These are phyloP conservation scores for Leptarthrus brevirostris DNA, from an alignment of 2,888 invertebrate genomes.

Conservation along the genomic window DNA sequence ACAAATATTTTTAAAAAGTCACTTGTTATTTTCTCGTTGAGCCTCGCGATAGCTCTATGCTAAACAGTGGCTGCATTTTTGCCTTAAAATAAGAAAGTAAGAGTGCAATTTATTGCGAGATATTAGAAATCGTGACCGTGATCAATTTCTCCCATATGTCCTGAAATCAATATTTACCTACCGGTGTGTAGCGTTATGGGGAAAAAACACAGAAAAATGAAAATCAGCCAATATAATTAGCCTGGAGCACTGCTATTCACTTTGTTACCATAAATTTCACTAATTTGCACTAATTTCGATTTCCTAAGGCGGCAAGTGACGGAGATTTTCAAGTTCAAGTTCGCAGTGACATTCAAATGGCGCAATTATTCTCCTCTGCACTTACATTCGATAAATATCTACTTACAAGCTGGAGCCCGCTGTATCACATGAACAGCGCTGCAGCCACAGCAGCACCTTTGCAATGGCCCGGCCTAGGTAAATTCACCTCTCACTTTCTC, in stretches of 20 bases:
- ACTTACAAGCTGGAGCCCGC: conserved; percentile 18
- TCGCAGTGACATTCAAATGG: conserved; percentile 44
- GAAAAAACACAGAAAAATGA: background rate
- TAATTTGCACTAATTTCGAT: conserved; percentile 38
- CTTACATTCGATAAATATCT: conserved; percentile 44
- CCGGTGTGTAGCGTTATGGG: too few relatives aligned
- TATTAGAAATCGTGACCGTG: background rate
- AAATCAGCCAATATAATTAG: background rate
- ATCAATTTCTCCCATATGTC: background rate
- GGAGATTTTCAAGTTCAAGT: conserved; percentile 44
- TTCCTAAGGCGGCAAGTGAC: conserved; percentile 23
- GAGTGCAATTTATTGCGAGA: background rate
- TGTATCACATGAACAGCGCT: conserved; percentile 17
- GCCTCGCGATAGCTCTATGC: too few relatives aligned
- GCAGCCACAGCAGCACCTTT: background rate
- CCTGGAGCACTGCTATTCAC: background rate
- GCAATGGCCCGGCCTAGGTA: background rate
- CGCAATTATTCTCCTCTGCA: conserved; percentile 34
- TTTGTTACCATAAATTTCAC: conserved; percentile 26
- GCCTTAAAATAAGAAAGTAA: background rate
- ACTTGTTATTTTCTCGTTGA: too few relatives aligned
- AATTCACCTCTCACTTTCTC: conserved; percentile 35
- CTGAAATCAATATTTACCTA: background rate
- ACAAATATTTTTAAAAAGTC: too few relatives aligned
- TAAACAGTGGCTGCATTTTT: too few relatives aligned